These are phyloP conservation scores for Sisyra nigra DNA, from an alignment of 2,888 invertebrate genomes.

Conservation along the genomic window DNA sequence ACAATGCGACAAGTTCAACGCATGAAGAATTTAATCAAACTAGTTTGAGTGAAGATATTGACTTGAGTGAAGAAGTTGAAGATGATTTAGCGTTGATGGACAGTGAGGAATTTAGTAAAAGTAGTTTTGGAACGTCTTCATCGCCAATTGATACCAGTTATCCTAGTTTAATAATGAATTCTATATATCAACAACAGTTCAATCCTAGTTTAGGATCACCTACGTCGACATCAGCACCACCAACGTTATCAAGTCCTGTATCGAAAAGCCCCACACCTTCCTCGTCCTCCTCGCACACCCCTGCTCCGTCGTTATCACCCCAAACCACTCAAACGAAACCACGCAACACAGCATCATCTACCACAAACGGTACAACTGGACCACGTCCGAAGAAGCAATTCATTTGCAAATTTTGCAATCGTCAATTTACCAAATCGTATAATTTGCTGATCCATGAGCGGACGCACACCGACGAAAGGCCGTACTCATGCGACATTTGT, in stretches of 20 bases:
- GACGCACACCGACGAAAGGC: conserved; percentile 93
- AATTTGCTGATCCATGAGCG: conserved; percentile 94
- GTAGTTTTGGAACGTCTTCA: conserved; percentile 22
- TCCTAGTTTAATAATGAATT: conserved; percentile 53
- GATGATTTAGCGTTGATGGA: conserved; percentile 60
- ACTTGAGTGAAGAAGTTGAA: conserved; percentile 53
- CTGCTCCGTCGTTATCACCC: conserved; percentile 30
- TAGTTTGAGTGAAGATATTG: conserved; percentile 39
- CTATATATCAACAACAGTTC: conserved; percentile 43
- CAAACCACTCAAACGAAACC: conserved; percentile 19
- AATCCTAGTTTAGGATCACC: conserved; percentile 25
- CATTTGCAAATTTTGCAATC: conserved; percentile 93
- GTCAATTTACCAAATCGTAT: conserved; percentile 96
- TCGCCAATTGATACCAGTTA: conserved; percentile 49
- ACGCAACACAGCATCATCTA: conserved; percentile 8
- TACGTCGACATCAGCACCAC: conserved; percentile 30
- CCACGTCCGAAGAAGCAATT: conserved; percentile 60
- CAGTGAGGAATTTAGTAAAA: conserved; percentile 44
- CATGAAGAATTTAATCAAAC: conserved; percentile 21
- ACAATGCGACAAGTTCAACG: conserved; percentile 12
- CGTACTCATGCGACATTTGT: conserved; percentile 92
- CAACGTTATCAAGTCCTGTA: conserved; percentile 27
- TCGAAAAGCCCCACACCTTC: conserved; percentile 26
- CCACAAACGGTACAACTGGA: conserved; percentile 27
- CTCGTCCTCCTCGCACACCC: conserved; percentile 21